Evolutionary conservation across 2,113 vertebrate genomes (phyloP).

Genomic region (Siniperca knerii): DNA sequence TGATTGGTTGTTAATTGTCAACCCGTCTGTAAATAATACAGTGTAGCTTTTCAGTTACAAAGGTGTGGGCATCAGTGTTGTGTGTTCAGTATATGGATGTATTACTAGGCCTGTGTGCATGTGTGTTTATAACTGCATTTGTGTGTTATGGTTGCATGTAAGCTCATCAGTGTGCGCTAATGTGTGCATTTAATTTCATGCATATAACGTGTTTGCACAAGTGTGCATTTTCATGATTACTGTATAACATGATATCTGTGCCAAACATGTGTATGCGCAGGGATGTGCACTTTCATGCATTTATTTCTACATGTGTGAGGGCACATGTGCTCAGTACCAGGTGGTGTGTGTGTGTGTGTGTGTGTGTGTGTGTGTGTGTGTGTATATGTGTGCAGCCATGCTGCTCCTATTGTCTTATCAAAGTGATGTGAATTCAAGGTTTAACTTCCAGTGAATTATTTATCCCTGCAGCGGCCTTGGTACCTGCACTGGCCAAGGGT

Average conservation of each 20-base stretch:
- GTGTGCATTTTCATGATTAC: slow-evolving; percentile 33
- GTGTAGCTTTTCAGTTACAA: neutral
- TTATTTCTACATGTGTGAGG: slow-evolving; percentile 26
- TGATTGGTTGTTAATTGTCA: no score
- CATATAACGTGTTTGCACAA: slow-evolving; percentile 13
- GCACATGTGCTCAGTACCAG: slow-evolving; percentile 24
- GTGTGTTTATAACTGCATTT: neutral
- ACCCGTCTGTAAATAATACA: neutral
- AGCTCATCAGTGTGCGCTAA: slow-evolving; percentile 22
- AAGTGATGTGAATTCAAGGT: slow-evolving; percentile 75
- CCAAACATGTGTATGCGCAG: neutral
- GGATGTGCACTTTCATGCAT: slow-evolving; percentile 1
- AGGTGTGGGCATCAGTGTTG: neutral
- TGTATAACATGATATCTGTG: slow-evolving; percentile 31
- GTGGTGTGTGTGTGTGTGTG: slow-evolving; percentile 8
- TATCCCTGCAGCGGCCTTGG: slow-evolving; percentile 61
- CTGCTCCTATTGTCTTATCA: slow-evolving; percentile 69
- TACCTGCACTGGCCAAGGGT: slow-evolving; percentile 59
- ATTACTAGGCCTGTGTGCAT: neutral
- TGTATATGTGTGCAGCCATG: neutral
- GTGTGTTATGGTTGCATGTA: neutral
- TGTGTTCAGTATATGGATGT: neutral
- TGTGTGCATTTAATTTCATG: slow-evolving; percentile 24
- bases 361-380: slow-evolving; percentile 23
- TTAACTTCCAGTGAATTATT: slow-evolving; percentile 80